These are phyloP conservation scores for Rhamphomyia laevipes DNA, from an alignment of 2,888 invertebrate genomes.

Conservation along the genomic window DNA sequence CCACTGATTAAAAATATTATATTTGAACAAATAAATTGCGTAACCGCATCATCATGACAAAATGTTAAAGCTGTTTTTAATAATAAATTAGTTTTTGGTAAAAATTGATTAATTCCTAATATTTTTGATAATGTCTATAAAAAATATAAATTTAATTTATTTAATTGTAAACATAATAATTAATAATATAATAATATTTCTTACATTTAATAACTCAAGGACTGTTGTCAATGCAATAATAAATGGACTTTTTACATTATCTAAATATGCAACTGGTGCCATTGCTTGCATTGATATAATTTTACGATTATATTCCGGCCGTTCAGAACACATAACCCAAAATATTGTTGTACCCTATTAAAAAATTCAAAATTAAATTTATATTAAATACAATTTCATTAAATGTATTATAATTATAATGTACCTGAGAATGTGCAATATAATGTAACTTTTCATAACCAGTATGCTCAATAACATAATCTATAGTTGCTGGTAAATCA, in stretches of 20 bases:
- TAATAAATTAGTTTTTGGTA: constrained; percentile 41
- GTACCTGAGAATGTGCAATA: constrained; percentile 56
- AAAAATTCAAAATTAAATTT: constrained; percentile 26
- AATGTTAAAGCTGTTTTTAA: constrained; percentile 35
- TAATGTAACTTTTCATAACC: constrained; percentile 42
- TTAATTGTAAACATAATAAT: not conserved
- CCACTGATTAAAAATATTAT: constrained; percentile 42
- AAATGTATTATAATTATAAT: not conserved
- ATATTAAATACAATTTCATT: not conserved
- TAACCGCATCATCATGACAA: constrained; percentile 40
- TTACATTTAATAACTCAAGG: constrained; percentile 16
- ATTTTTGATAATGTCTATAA: constrained; percentile 32
- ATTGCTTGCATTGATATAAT: constrained; percentile 36
- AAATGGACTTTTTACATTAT: constrained; percentile 34
- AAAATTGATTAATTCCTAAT: constrained; percentile 39
- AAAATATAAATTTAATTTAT: constrained; percentile 30
- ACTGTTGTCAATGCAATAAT: constrained; percentile 24
- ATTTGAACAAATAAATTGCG: constrained; percentile 46
- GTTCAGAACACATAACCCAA: constrained; percentile 36
- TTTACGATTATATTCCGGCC: constrained; percentile 38
- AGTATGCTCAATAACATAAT: constrained; percentile 43
- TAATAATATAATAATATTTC: not conserved
- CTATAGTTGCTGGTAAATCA: constrained; percentile 55
- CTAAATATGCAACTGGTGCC: constrained; percentile 43
- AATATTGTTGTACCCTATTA: constrained; percentile 39